Percentiles rank a stretch among this genome's conserved stretches.
Evolutionary conservation across 2,797 vertebrate genomes (phyloP).

Genomic region (Melanotaenia nigrans): DNA sequence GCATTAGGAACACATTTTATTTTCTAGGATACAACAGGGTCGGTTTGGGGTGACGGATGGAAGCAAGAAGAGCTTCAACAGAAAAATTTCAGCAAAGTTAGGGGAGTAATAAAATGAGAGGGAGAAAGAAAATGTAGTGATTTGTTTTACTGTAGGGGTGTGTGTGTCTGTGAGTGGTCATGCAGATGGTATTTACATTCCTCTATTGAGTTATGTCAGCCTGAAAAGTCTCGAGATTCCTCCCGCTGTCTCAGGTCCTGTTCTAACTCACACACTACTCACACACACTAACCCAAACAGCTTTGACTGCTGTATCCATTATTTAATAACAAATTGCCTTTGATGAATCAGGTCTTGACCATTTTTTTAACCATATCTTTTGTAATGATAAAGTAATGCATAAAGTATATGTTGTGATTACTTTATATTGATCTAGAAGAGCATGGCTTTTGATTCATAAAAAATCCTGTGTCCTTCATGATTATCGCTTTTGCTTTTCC

Average conservation of each 20-base stretch:
- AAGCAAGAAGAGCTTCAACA: conserved; percentile 12
- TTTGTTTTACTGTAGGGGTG: conserved; percentile 48
- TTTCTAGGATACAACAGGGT: conserved; percentile 10
- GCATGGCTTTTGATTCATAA: not conserved
- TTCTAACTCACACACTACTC: conserved; percentile 26
- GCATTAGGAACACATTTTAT: not conserved
- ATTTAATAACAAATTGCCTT: conserved; percentile 45
- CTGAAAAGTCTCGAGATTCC: conserved; percentile 61
- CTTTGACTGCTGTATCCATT: conserved; percentile 35
- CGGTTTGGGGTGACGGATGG: not conserved
- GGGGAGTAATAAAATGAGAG: conserved; percentile 51
- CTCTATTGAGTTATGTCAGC: conserved; percentile 64
- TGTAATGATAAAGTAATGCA: not conserved
- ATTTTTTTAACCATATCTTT: not conserved
- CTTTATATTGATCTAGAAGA: not conserved
- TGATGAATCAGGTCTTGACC: conserved; percentile 28
- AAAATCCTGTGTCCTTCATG: not conserved
- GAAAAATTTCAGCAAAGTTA: conserved; percentile 24
- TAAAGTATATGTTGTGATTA: not conserved
- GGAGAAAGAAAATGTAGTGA: conserved; percentile 48
- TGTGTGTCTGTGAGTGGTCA: conserved; percentile 38
- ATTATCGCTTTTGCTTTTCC: not conserved
- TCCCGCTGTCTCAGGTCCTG: conserved; percentile 55
- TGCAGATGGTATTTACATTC: conserved; percentile 75
- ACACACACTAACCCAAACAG: conserved; percentile 44